These are phyloP conservation scores for Andrena minutula DNA, from an alignment of 2,888 invertebrate genomes.

Conservation along the genomic window DNA sequence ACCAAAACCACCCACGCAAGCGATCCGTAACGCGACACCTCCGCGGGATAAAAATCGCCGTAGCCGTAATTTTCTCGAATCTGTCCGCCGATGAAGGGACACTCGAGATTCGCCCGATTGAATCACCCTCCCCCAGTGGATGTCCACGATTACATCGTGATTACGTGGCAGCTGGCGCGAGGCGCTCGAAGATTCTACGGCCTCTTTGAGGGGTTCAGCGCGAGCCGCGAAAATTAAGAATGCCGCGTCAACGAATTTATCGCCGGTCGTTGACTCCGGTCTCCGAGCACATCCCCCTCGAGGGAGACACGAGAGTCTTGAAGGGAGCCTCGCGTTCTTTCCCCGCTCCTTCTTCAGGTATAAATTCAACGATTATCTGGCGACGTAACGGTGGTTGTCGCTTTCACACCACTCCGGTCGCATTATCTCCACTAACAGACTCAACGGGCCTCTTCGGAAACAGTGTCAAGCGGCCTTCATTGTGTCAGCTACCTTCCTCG, in stretches of 20 bases:
- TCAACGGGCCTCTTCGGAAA: constrained; percentile 47
- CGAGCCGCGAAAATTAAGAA: constrained; percentile 42
- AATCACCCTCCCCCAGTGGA: neutral
- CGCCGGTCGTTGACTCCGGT: constrained; percentile 35
- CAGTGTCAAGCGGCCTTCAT: constrained; percentile 54
- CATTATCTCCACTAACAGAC: constrained; percentile 43
- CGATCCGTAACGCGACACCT: too few species aligned
- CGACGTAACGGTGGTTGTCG: too few species aligned
- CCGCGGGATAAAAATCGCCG: neutral
- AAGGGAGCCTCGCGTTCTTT: constrained; percentile 4
- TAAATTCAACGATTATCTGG: constrained; percentile 44
- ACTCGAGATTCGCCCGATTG: neutral
- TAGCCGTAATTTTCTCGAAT: neutral
- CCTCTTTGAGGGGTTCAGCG: constrained; percentile 31
- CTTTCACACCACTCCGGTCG: constrained; percentile 12
- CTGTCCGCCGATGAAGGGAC: neutral
- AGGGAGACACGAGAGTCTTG: neutral
- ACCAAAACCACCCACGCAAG: too few species aligned
- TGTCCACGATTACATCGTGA: constrained; percentile 7
- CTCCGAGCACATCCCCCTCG: constrained; percentile 26
- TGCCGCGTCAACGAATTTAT: constrained; percentile 42
- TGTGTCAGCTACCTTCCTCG: neutral
- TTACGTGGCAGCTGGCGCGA: constrained; percentile 1
- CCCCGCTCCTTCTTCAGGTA: neutral
- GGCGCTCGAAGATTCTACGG: neutral